Evolutionary conservation across 1,140 invertebrate genomes (phyloP).

Genomic region (Euborellia annulipes): DNA sequence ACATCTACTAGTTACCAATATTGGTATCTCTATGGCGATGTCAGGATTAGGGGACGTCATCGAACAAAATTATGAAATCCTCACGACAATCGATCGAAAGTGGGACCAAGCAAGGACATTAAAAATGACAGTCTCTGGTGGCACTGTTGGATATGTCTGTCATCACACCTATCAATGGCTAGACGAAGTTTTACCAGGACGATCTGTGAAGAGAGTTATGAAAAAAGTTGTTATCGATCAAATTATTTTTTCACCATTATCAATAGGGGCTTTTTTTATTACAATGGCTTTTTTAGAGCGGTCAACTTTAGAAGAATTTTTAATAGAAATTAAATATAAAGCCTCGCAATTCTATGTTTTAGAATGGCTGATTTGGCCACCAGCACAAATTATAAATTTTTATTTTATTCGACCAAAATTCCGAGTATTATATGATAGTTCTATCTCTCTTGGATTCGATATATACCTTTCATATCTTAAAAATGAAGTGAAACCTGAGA

Average conservation of each 20-base stretch:
- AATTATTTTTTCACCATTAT: conserved; percentile 69
- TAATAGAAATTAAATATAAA: conserved; percentile 58
- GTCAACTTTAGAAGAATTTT: conserved; percentile 41
- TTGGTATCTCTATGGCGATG: conserved; percentile 59
- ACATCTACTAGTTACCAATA: conserved; percentile 70
- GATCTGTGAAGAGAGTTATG: conserved; percentile 45
- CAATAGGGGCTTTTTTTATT: conserved; percentile 64
- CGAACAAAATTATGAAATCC: conserved; percentile 72
- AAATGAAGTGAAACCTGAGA: conserved; percentile 34
- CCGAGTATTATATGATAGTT: conserved; percentile 80
- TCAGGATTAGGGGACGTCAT: conserved; percentile 65
- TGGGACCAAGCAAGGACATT: conserved; percentile 51
- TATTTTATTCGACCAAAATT: conserved; percentile 68
- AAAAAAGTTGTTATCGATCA: conserved; percentile 84
- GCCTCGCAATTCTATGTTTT: conserved; percentile 61
- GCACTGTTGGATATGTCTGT: conserved; percentile 62
- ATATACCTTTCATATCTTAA: conserved; percentile 86
- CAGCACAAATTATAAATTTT: conserved; percentile 69
- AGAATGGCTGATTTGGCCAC: conserved; percentile 67
- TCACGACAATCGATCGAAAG: conserved; percentile 31
- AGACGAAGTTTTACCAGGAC: conserved; percentile 51
- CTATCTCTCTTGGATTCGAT: conserved; percentile 79
- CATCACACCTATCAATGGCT: conserved; percentile 71
- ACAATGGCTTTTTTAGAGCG: conserved; percentile 58
- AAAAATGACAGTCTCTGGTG: conserved; percentile 65